These are phyloP conservation scores for Planococcus citri DNA, from an alignment of 1,140 invertebrate genomes.

Conservation along the genomic window DNA sequence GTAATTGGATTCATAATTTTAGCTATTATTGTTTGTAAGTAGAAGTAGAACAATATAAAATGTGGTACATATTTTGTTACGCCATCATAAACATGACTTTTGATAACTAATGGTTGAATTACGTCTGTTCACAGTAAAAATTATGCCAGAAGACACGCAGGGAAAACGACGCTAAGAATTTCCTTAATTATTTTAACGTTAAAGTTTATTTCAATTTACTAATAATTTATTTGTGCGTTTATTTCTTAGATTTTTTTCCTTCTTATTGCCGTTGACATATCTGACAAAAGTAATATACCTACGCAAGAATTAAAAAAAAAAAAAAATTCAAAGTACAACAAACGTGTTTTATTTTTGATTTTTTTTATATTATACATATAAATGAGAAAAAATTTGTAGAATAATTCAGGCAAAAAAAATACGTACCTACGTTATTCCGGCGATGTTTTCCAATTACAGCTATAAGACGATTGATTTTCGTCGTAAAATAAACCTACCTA, in stretches of 20 bases:
- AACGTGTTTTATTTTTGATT: too few relatives aligned
- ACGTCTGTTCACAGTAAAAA: constrained; percentile 4
- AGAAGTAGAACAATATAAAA: too few relatives aligned
- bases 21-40: constrained; percentile 69
- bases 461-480: too few relatives aligned
- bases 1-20: constrained; percentile 66
- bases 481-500: not conserved
- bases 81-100: not conserved
- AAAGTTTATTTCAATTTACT: not conserved
- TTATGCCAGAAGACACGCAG: not conserved
- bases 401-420: too few relatives aligned
- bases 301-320: not conserved
- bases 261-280: constrained; percentile 5
- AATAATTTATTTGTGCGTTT: constrained; percentile 2
- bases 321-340: too few relatives aligned
- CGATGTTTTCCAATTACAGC: too few relatives aligned
- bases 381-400: too few relatives aligned
- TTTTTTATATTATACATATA: too few relatives aligned
- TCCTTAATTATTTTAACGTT: constrained; percentile 2
- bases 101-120: not conserved
- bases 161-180: not conserved
- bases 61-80: too few relatives aligned
- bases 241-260: not conserved
- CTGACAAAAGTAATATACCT: not conserved
- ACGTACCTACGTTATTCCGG: too few relatives aligned